Percentiles rank a stretch among this genome's conserved stretches.
Evolutionary conservation across 2,888 invertebrate species (phyloP).

Genomic region (Noctua janthe): DNA sequence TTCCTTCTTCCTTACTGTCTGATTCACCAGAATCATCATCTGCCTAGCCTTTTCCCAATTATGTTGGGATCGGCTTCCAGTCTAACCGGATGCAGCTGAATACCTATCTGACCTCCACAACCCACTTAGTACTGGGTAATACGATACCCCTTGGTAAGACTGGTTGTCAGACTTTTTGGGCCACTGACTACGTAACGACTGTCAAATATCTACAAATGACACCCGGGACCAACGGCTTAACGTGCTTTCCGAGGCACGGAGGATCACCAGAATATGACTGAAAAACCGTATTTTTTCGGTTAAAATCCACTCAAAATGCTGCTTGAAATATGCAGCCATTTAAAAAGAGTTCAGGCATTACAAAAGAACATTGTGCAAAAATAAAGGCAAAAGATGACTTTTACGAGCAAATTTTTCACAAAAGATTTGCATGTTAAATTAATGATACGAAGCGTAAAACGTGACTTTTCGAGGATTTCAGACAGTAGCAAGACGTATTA

Average conservation of each 20-base stretch:
- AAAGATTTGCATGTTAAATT: slow-evolving; percentile 44
- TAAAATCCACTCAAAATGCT: neutral
- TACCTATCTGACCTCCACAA: too few relatives aligned
- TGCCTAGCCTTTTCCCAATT: too few relatives aligned
- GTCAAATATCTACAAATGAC: too few relatives aligned
- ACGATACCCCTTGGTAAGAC: too few relatives aligned
- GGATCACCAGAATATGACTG: neutral
- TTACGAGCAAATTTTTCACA: slow-evolving; percentile 13
- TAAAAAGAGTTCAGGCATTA: neutral
- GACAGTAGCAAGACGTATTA: slow-evolving; percentile 35
- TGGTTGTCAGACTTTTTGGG: too few relatives aligned
- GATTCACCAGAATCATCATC: neutral
- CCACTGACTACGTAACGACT: too few relatives aligned
- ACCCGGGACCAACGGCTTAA: too few relatives aligned
- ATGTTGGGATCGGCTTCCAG: too few relatives aligned
- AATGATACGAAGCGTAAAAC: slow-evolving; percentile 39
- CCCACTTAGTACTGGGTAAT: too few relatives aligned
- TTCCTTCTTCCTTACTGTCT: too few relatives aligned
- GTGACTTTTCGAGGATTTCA: slow-evolving; percentile 36
- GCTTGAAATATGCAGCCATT: slow-evolving; percentile 1
- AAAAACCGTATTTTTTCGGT: neutral
- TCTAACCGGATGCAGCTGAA: too few relatives aligned
- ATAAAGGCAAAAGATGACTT: slow-evolving; percentile 3
- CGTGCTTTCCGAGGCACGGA: too few relatives aligned
- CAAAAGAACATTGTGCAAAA: slow-evolving; percentile 15